A percentile compares a stretch with the other conserved stretches of the same genome.
Conservation (phyloP, 2,797 vertebrate species). For the Acrossocheilus fasciatus region DNA sequence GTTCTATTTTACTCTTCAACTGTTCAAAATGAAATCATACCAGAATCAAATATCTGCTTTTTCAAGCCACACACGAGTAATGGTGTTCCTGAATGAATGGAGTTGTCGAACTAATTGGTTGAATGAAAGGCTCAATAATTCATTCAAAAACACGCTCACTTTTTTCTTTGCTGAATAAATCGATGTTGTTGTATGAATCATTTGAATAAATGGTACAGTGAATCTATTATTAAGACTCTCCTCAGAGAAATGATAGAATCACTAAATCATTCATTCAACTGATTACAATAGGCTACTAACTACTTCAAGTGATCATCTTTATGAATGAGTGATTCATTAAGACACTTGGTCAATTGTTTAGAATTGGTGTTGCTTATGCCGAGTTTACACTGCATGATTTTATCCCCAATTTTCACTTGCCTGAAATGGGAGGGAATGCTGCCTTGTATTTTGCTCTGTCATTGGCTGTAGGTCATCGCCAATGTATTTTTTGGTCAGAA, state of each 20-base stretch:
- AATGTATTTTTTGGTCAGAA: no score
- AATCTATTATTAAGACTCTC: not conserved
- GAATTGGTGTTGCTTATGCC: not conserved
- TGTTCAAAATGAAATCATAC: not conserved
- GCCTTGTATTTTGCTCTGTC: no score
- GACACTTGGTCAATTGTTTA: not conserved
- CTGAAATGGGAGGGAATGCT: no score
- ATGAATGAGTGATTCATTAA: not conserved
- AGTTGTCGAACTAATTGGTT: not conserved
- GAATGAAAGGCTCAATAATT: not conserved
- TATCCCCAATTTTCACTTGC: no score
- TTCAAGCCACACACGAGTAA: not conserved
- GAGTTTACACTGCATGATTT: no score
- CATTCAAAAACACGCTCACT: not conserved
- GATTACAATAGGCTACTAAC: not conserved
- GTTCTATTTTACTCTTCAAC: not conserved
- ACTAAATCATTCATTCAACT: not conserved
- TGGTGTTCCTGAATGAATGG: not conserved
- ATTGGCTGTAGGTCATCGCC: no score
- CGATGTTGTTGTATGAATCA: not conserved
- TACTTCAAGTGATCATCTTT: not conserved
- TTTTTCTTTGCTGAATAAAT: not conserved
- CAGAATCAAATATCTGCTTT: not conserved
- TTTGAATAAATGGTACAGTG: not conserved
- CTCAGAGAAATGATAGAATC: not conserved